Evolutionary conservation across 2,797 vertebrate genomes (phyloP).

Genomic region (Columba guinea): DNA sequence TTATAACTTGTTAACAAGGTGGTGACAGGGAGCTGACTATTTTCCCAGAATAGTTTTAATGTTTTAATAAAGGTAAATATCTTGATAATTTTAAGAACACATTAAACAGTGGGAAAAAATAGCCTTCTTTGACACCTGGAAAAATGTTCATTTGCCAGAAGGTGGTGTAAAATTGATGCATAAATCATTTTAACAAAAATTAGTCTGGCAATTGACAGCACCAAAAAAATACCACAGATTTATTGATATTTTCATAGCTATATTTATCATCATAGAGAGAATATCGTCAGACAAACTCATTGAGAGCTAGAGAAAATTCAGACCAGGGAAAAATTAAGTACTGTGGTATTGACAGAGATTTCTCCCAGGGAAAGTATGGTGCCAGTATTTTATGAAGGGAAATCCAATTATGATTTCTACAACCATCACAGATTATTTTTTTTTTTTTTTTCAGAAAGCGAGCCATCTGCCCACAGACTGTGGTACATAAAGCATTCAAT

Average conservation of each 20-base stretch:
- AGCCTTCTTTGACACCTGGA: neutral
- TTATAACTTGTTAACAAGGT: slow-evolving; percentile 41
- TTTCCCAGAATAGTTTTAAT: neutral
- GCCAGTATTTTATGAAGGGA: neutral
- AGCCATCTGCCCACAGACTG: neutral
- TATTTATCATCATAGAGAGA: neutral
- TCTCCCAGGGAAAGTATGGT: accelerated
- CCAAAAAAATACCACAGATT: neutral
- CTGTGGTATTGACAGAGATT: neutral
- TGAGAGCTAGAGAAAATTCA: neutral
- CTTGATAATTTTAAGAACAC: neutral
- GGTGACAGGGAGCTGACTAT: neutral
- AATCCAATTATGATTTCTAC: neutral
- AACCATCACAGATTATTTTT: neutral
- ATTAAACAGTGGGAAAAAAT: neutral
- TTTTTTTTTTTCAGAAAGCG: neutral
- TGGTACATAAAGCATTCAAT: neutral
- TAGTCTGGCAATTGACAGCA: neutral
- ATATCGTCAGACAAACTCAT: neutral
- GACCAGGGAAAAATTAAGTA: neutral
- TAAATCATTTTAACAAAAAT: neutral
- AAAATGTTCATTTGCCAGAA: slow-evolving; percentile 35
- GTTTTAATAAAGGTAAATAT: neutral
- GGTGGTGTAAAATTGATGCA: slow-evolving; percentile 35
- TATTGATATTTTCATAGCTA: neutral